Evolutionary conservation across 2,888 invertebrate genomes (phyloP), one percentile per base, ranked within the genome.

Genomic region (Machimus rusticus): DNA sequence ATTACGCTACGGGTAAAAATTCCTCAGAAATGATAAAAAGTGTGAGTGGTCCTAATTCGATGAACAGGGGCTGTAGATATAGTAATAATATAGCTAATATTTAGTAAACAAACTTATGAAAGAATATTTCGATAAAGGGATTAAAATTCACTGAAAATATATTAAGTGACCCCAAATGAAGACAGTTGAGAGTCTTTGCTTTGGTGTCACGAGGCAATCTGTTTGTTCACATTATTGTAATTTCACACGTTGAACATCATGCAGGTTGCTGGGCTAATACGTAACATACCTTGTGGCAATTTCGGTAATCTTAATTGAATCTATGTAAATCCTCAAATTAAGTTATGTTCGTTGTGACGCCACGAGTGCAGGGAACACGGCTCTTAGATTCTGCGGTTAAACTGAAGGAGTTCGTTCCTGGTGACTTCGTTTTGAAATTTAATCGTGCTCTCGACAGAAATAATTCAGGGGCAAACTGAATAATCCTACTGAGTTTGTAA

Each of bases 241-340:
- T 66, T 66, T 66, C 66, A 66, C 66, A 66, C 66, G 66, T 66
- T 66, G 66, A 66, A 66, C 66, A 66, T 66, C 23, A 66, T 66
- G 66, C 66, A 66, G 66, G 66, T 28, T 23, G 28, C 28, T 28
- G 66, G 66, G 9, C 28, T 28, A 66, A 66, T 66, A 66, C 66
- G 66, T 23, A 34, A 77, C 57, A 85, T 87, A 66, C 87, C 87
- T 88, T 88, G 88, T 87, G 88, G 88, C 84, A 87, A 84, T 88
- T 88, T 88, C 78, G 37, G 87, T 88, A 88, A 88, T 88, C 88
- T 88, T 87, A 88, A 88, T 88, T 88, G 88, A 87, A 88, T 88
- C 88, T 88, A 88, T 88, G 88, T 88, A 87, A 88, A 88, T 88
- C 88, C 79, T 23, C n/a, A 74, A 87, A 88, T 87, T 76, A 84